Evolutionary conservation across 1,140 invertebrate species (phyloP), one percentile per base, ranked within the genome.

Genomic region (Drosophila biarmipes): DNA sequence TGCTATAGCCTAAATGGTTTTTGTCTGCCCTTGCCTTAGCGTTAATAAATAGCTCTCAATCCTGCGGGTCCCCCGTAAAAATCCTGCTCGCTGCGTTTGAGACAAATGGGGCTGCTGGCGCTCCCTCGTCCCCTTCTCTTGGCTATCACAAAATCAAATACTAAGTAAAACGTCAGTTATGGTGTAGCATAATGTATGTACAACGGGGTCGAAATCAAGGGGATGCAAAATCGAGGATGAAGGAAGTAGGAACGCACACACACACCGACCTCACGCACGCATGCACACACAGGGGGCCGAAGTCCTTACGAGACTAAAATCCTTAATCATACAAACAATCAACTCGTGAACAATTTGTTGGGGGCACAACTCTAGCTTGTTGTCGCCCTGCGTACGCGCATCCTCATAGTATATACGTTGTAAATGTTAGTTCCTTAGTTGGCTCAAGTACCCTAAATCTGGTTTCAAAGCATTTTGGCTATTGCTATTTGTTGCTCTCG

Each of bases 81-180:
- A 40, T 17, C 53, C 35, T 45, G 11, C 42, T 46, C 46, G n/a
- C 17, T 19, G 49, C 42, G n/a, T 55, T 56, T 69, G 49, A 69
- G 64, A 69, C 66, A 69, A 68, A 46, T 46, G 21, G 40, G 40
- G 48, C 42, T 17, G 12, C n/a, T 49, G 40, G 38, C 42, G 15
- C 48, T 59, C 21, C 21, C 54, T 45, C 15, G n/a, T 64, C 58
- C 43, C 34, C 54, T 58, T 68, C 35, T 51, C 37, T 72, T 72
- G 66, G 54, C 68, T 85, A 85, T 85, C 81, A 85, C 81, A 85
- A 85, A 86, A 87, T 81, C 56, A 87, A 87, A 85, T 85, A 87
- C 82, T 81, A 85, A 78, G 46, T 89, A 56, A 53, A 84, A 72
- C 48, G 63, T 63, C 40, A 67, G 10, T 31, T 31, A 31, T 31